Percentiles rank a stretch among this genome's conserved stretches.
These are phyloP conservation scores for Garra rufa DNA, from an alignment of 2,113 vertebrate species.

Conservation along the genomic window DNA sequence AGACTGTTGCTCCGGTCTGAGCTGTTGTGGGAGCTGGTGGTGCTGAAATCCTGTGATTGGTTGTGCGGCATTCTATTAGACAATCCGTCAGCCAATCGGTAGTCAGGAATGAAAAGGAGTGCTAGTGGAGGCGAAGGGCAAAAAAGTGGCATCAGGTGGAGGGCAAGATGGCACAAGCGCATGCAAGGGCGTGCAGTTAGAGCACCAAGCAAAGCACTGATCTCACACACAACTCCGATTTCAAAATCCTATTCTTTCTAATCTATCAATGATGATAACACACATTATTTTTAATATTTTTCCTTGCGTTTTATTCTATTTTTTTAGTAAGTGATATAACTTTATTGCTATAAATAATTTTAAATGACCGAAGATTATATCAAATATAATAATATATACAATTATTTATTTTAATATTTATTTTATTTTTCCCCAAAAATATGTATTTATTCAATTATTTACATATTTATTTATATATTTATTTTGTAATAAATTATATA, in stretches of 20 bases:
- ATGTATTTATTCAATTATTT: too few species aligned
- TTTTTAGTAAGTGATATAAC: too few species aligned
- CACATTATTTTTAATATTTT: too few species aligned
- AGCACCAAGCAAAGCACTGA: conserved; percentile 73
- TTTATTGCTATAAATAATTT: too few species aligned
- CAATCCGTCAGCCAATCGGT: conserved; percentile 99
- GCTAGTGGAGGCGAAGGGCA: conserved; percentile 99
- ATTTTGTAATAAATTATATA: too few species aligned
- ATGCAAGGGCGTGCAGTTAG: conserved; percentile 95
- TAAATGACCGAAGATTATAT: background rate
- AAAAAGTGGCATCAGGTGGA: conserved; percentile 91
- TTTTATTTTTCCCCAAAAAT: too few species aligned
- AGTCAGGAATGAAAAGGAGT: conserved; percentile 99
- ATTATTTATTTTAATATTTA: too few species aligned
- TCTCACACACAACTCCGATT: background rate
- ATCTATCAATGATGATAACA: background rate
- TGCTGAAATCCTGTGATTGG: conserved; percentile 99
- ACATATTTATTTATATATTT: too few species aligned
- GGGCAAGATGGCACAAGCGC: conserved; percentile 92
- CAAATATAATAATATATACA: too few species aligned
- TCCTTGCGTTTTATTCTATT: too few species aligned
- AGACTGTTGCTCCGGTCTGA: conserved; percentile 99
- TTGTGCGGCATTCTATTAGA: conserved; percentile 99
- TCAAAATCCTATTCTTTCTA: background rate
- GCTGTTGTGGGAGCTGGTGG: conserved; percentile 99